These are phyloP conservation scores for Knipowitschia caucasica DNA, from an alignment of 2,797 vertebrate species.

Conservation along the genomic window DNA sequence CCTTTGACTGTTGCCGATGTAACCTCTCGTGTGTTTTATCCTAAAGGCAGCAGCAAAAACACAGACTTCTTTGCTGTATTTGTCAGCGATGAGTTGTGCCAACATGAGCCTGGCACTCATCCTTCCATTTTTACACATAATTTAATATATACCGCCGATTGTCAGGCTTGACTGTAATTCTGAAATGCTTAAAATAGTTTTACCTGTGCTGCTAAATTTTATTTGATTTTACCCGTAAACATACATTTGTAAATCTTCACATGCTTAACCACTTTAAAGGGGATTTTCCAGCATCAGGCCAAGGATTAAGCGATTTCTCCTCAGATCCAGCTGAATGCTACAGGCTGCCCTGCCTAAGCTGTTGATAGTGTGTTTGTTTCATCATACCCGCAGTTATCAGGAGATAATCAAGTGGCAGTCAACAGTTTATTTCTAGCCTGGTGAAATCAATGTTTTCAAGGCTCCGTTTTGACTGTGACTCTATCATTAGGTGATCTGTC, in stretches of 20 bases:
- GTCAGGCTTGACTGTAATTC: constrained; percentile 41
- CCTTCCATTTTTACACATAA: constrained; percentile 31
- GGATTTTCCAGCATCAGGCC: constrained; percentile 49
- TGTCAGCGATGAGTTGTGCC: constrained; percentile 54
- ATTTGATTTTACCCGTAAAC: constrained; percentile 27
- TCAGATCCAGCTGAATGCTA: constrained; percentile 35
- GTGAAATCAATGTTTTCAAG: constrained; percentile 36
- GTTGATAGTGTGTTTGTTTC: constrained; percentile 41
- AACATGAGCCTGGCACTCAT: constrained; percentile 53
- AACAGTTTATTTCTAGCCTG: constrained; percentile 7
- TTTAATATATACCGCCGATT: constrained; percentile 34
- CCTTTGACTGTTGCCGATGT: constrained; percentile 48
- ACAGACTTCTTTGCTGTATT: constrained; percentile 55
- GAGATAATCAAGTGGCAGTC: constrained; percentile 35
- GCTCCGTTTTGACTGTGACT: constrained; percentile 25
- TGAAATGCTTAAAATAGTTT: constrained; percentile 52
- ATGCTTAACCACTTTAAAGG: constrained; percentile 38
- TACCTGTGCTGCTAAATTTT: constrained; percentile 37
- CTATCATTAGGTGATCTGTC: constrained; percentile 44
- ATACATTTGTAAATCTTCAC: constrained; percentile 22
- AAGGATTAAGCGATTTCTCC: constrained; percentile 46
- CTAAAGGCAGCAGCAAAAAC: constrained; percentile 35
- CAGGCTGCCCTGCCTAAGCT: constrained; percentile 30
- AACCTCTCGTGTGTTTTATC: constrained; percentile 46
- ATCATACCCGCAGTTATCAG: constrained; percentile 28